Conservation (phyloP, 2,888 invertebrate genomes). For the Aphidoletes aphidimyza region DNA sequence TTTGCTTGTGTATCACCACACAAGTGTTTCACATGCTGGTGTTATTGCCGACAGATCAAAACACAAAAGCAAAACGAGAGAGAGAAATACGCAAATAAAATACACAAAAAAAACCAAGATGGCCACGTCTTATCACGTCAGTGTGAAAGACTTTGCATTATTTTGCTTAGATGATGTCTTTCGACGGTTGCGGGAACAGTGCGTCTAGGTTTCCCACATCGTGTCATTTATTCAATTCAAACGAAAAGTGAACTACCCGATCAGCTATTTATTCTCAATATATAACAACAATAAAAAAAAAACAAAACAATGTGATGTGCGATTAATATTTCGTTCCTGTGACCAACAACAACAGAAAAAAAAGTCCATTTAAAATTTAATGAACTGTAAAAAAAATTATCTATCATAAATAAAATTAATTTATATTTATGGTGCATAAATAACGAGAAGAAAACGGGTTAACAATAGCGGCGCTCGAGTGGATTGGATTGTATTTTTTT, state of each 20-base stretch:
- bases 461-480: too few species aligned
- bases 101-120: background rate
- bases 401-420: background rate
- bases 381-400: background rate
- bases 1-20: background rate
- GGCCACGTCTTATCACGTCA: slow-evolving; percentile 50
- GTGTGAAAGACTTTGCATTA: slow-evolving; percentile 32
- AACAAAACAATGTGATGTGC: slow-evolving; percentile 15
- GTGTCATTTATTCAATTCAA: background rate
- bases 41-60: slow-evolving; percentile 27
- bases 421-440: background rate
- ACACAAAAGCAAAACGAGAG: background rate
- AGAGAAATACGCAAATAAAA: background rate
- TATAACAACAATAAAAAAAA: background rate
- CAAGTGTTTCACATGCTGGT: slow-evolving; percentile 10
- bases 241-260: slow-evolving; percentile 9
- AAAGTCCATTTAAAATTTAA: background rate
- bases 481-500: too few species aligned
- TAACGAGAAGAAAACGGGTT: too few species aligned
- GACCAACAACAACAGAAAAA: background rate
- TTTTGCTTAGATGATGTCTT: slow-evolving; percentile 36
- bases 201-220: background rate
- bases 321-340: background rate
- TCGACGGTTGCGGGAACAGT: slow-evolving; percentile 17
- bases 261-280: background rate